Base-by-base conservation (phyloP, 2,113 vertebrate species). In the rat (Rattus norvegicus) region DNA sequence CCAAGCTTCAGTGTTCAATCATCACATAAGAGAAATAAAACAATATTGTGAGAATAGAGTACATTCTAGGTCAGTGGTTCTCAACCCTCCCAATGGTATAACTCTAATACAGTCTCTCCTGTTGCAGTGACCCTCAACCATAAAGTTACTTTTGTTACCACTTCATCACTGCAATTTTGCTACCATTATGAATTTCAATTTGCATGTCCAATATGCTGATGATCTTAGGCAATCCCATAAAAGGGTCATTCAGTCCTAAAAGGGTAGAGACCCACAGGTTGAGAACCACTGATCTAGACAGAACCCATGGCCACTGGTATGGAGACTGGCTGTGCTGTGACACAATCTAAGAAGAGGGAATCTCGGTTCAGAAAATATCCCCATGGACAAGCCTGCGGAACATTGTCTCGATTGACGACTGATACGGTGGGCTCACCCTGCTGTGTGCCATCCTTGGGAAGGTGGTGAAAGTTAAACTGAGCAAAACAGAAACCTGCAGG, bases 11-110 rank as follows among this genome's bases (percentile, higher is more conserved):
- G 43, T 85, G 22, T 96, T 85, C 65, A 86, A 75, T 56, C 10
- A 77, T 76, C 36, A 52, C 80, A 47, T 65, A 36, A 63, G 16
- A 93, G 36, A 95, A 72, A 17, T 91, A 22, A 97, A 67, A 72
- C 84, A 65, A 14, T 30, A 80, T 8, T 72, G 73, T 12, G 6
- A 88, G 95, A 85, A 52, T 36, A 90, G 33, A 94, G 13, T 9
- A 92, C 24, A 28, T 80, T 56, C 59, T 56, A 90, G 47, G 56
- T 85, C 2, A 24, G 36, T 39, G 80, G 54, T 14, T 59, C 80
- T 39, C 36, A 59, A 59, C 36, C 36, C 59, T 83, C 54, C 54
- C 6, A 5, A 14, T 59, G 36, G 11, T 24, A 12, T 13, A 20
- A 59, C 17, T 12, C 54, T 59, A 39, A 59, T 8, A 59, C 54